Percentiles rank a stretch among this genome's conserved stretches.
These are phyloP conservation scores for Nannospalax galili DNA, from an alignment of 2,113 vertebrate genomes.

Conservation along the genomic window DNA sequence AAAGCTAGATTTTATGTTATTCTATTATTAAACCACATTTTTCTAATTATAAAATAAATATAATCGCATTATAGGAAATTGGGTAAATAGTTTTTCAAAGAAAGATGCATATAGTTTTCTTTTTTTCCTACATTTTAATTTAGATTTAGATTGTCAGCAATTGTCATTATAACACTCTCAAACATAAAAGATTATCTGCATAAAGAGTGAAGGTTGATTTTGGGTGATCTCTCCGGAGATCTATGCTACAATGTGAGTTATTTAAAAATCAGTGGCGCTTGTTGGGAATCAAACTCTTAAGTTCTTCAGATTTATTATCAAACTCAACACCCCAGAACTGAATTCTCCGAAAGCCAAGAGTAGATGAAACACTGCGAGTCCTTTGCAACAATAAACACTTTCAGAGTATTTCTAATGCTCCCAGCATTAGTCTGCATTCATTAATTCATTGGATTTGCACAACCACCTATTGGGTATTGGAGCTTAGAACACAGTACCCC, in stretches of 20 bases:
- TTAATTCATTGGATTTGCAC: neutral
- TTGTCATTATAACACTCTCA: neutral
- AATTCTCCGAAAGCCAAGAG: neutral
- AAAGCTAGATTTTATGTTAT: neutral
- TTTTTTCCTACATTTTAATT: neutral
- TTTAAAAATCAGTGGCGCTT: neutral
- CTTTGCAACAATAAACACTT: neutral
- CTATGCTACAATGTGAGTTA: neutral
- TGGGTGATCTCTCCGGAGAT: neutral
- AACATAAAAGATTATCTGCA: neutral
- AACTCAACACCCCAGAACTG: neutral
- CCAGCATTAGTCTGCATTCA: neutral
- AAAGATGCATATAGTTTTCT: neutral
- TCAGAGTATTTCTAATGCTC: neutral
- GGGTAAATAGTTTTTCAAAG: neutral
- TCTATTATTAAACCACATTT: neutral
- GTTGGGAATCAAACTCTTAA: no score
- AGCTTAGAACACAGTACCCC: neutral
- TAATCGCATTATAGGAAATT: neutral
- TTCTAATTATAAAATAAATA: neutral
- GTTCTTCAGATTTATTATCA: no score
- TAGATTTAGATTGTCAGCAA: neutral
- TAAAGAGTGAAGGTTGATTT: neutral
- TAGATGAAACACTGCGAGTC: neutral
- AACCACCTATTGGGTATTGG: neutral